Conservation (phyloP, 1,140 invertebrate species). For the Pollicipes pollicipes region DNA sequence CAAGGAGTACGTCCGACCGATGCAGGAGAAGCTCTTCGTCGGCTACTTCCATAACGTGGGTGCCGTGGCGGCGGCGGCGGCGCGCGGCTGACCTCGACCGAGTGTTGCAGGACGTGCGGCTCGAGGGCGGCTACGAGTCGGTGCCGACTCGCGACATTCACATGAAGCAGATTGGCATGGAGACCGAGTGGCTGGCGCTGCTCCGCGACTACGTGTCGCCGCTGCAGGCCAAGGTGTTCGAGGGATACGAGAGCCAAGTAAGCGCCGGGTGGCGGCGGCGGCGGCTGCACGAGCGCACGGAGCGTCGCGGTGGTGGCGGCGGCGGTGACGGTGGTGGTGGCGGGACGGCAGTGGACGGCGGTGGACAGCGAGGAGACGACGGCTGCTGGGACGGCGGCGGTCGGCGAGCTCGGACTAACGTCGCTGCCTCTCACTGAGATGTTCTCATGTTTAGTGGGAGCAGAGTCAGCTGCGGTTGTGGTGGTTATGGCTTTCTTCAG, state of each 20-base stretch:
- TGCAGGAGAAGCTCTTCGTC: conserved; percentile 38
- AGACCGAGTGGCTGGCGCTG: conserved; percentile 76
- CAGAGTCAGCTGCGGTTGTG: too few species aligned
- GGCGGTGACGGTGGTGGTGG: too few species aligned
- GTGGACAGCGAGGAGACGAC: too few species aligned
- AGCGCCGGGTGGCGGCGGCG: too few species aligned
- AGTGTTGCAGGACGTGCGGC: conserved; percentile 37
- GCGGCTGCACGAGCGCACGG: too few species aligned
- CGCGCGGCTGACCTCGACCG: conserved; percentile 3
- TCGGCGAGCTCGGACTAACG: too few species aligned
- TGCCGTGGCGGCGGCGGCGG: not conserved
- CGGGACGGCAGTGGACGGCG: too few species aligned
- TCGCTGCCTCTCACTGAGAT: too few species aligned
- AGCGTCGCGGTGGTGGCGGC: too few species aligned
- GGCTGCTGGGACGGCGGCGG: too few species aligned
- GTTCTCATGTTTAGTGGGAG: too few species aligned
- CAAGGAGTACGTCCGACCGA: conserved; percentile 35
- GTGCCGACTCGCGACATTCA: conserved; percentile 88
- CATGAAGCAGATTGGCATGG: conserved; percentile 89
- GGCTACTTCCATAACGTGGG: conserved; percentile 22
- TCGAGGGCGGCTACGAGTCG: conserved; percentile 54
- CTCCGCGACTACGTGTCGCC: conserved; percentile 74
- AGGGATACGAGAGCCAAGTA: conserved; percentile 67
- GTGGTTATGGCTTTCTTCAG: too few species aligned
- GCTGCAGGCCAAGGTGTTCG: conserved; percentile 80